Conservation (phyloP, 2,888 invertebrate species). For the Drosophila vallismaia region DNA sequence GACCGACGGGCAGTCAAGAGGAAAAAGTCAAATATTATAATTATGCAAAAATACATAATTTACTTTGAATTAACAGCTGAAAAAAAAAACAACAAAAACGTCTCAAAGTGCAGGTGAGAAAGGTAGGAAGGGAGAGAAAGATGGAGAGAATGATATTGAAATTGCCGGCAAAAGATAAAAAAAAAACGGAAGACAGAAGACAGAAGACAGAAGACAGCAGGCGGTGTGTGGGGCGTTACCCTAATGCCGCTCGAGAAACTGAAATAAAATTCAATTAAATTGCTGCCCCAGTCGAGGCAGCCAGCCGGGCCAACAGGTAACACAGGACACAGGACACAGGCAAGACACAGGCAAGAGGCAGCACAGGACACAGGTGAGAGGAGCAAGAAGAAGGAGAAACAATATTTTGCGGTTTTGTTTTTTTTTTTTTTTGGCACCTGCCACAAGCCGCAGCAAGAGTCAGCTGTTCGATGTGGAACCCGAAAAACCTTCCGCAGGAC, state of each 20-base stretch:
- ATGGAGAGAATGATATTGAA: constrained; percentile 37
- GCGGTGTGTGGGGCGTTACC: constrained; percentile 61
- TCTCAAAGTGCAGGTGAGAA: constrained; percentile 22
- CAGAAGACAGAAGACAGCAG: constrained; percentile 13
- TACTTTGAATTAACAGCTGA: constrained; percentile 78
- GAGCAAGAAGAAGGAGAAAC: constrained; percentile 13
- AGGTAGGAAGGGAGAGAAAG: constrained; percentile 5
- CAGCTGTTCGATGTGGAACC: background rate
- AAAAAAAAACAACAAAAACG: too few relatives aligned
- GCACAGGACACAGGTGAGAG: constrained; percentile 2
- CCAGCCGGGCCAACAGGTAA: constrained; percentile 62
- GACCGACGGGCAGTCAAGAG: constrained; percentile 69
- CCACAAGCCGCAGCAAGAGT: constrained; percentile 52
- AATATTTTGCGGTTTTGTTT: constrained; percentile 62
- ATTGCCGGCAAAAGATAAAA: constrained; percentile 49
- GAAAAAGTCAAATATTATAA: constrained; percentile 77
- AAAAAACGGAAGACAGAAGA: constrained; percentile 1
- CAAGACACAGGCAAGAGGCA: too few relatives aligned
- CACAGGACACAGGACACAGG: constrained; percentile 27
- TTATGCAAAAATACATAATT: constrained; percentile 79
- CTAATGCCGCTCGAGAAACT: constrained; percentile 66
- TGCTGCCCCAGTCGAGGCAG: constrained; percentile 43
- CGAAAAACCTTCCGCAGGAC: background rate
- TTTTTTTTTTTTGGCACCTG: constrained; percentile 66
- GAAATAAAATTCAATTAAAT: constrained; percentile 77